These are phyloP conservation scores for Monodelphis domestica DNA, from an alignment of 2,797 vertebrate species.

Conservation along the genomic window DNA sequence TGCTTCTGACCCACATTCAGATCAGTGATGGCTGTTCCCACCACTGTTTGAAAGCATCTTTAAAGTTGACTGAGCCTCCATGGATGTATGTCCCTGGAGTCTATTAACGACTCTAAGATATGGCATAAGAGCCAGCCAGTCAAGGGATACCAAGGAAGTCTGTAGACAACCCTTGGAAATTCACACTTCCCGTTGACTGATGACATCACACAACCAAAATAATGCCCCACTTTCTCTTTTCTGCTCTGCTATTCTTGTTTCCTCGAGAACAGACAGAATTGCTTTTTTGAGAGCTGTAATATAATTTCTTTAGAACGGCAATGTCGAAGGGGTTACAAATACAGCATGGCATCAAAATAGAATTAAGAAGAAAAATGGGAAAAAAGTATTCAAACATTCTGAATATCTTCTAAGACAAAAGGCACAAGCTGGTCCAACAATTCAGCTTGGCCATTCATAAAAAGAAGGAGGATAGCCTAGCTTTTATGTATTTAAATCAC, in stretches of 20 bases:
- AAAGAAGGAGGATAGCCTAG: not conserved
- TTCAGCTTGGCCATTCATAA: not conserved
- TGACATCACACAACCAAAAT: slow-evolving; percentile 70
- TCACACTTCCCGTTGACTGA: slow-evolving; percentile 45
- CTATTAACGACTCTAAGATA: slow-evolving; percentile 68
- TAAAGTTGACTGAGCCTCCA: slow-evolving; percentile 61
- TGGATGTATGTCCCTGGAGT: slow-evolving; percentile 29
- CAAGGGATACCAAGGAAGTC: slow-evolving; percentile 31
- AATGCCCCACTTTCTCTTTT: slow-evolving; percentile 55
- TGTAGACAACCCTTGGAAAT: slow-evolving; percentile 44
- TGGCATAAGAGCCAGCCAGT: slow-evolving; percentile 50
- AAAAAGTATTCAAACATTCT: not conserved
- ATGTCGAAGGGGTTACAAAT: slow-evolving; percentile 27
- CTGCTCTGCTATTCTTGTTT: slow-evolving; percentile 67
- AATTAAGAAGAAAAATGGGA: not conserved
- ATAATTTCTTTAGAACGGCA: slow-evolving; percentile 51
- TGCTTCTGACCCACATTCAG: slow-evolving; percentile 67
- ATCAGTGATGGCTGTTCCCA: slow-evolving; percentile 67
- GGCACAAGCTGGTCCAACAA: not conserved
- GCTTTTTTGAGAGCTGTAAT: slow-evolving; percentile 51
- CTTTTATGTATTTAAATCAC: not conserved
- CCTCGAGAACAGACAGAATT: slow-evolving; percentile 52
- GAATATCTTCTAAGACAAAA: not conserved
- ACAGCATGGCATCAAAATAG: slow-evolving; percentile 39
- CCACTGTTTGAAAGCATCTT: slow-evolving; percentile 67